Evolutionary conservation across 2,797 vertebrate species (phyloP), one percentile per base, ranked within the genome.

Genomic region (Naso thynnoides): DNA sequence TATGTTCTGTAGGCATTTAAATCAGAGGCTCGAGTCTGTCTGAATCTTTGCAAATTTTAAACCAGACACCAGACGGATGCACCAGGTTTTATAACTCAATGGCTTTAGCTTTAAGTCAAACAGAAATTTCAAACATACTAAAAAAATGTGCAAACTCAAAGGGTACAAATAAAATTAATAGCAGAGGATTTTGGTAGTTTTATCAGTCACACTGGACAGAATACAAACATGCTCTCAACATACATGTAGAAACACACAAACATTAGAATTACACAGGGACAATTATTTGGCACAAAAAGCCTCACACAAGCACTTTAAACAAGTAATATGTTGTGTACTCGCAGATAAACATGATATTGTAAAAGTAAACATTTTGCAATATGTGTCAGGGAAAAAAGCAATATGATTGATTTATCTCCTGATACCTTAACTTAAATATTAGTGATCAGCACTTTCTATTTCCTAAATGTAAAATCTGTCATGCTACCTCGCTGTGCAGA

Each of bases 231-330:
- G 58, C 59, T 66, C 44, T 59, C 55, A 14, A 75, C 47, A 57
- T 19, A 80, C 65, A 21, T 36, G 41, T 41, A 76, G 8, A 83
- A 53, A 76, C 26, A 74, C 44, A 67, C 38, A 67, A 26, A 41
- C 6, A 57, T 36, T 55, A 56, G 60, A 72, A 75, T 48, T 47
- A 79, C 27, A 84, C 1, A 39, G 27, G 54, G 44, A 61, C 55
- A 70, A 70, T 56, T 68, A 75, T 90, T 86, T 92, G 89, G 89
- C 92, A 92, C 84, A 81, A 50, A 76, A 70, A 29, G 38, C 69
- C n/a, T 62, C 44, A 50, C 24, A 70, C 15, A 54, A 42, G 72
- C 55, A 84, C 64, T 73, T 63, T 38, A 78, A 19, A 85, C 3
- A 13, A 21, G 50, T 39, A 13, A 71, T 36, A 31, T 68, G 63